A percentile compares a stretch with the other conserved stretches of the same genome.
These are phyloP conservation scores for Hiodon alosoides DNA, from an alignment of 2,113 vertebrate species.

Conservation along the genomic window DNA sequence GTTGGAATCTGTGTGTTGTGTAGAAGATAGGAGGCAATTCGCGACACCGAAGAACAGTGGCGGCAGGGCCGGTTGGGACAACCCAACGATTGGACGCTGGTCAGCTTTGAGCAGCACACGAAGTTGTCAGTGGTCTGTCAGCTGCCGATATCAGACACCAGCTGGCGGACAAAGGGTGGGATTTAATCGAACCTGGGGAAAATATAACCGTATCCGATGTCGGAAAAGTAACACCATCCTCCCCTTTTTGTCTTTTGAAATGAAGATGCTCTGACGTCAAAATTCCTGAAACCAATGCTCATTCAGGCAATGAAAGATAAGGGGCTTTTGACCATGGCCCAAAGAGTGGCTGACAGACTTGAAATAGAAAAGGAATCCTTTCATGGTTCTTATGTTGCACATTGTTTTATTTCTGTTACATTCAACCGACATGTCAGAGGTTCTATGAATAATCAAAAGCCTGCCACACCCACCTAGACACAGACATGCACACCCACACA, in stretches of 20 bases:
- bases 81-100: no score
- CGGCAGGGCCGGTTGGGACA: no score
- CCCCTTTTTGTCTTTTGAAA: slow-evolving; percentile 1
- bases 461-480: no score
- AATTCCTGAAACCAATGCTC: not conserved
- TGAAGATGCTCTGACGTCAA: not conserved
- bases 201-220: slow-evolving; percentile 26
- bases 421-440: not conserved
- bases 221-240: slow-evolving; percentile 22
- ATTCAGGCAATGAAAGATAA: not conserved
- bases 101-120: not conserved
- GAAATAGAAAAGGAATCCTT: slow-evolving; percentile 42
- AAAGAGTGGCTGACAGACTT: slow-evolving; percentile 41
- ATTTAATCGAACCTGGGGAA: not conserved
- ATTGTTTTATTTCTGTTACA: slow-evolving; percentile 24
- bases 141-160: slow-evolving; percentile 21
- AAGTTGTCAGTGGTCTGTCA: slow-evolving; percentile 19
- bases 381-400: slow-evolving; percentile 21
- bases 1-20: slow-evolving; percentile 1
- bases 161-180: not conserved
- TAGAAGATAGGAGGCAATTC: no score
- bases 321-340: not conserved
- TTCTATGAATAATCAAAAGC: no score
- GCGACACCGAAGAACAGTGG: no score
- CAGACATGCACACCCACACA: no score